Conservation (phyloP, 2,113 vertebrate species). For the Pachyramphus minor region DNA sequence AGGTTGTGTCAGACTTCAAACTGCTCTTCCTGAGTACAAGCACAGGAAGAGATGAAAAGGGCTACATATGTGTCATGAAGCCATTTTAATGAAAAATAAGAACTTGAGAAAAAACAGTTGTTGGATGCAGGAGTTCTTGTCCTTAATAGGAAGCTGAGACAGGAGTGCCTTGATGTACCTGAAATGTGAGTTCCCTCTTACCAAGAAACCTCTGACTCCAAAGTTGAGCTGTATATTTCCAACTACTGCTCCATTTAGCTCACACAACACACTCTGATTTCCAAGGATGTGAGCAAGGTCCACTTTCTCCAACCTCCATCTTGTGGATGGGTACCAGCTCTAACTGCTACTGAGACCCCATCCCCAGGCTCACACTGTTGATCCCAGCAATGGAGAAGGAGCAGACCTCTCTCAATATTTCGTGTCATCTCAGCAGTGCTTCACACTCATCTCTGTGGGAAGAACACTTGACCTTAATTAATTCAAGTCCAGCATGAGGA, state of each 20-base stretch:
- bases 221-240: neutral
- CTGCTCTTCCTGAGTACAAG: neutral
- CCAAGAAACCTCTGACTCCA: fast-evolving
- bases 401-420: neutral
- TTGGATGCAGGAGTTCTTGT: neutral
- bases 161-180: neutral
- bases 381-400: neutral
- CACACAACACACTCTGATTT: neutral
- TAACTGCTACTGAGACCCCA: neutral
- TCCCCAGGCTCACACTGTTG: fast-evolving
- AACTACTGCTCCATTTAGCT: neutral
- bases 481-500: neutral
- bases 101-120: neutral
- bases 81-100: neutral
- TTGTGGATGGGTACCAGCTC: neutral
- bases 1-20: neutral
- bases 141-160: neutral
- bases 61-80: neutral
- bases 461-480: neutral
- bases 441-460: neutral
- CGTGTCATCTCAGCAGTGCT: neutral
- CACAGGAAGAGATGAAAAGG: neutral
- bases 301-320: neutral
- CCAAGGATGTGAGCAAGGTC: neutral
- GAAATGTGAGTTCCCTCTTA: neutral